A percentile compares a stretch with the other conserved stretches of the same genome.
Evolutionary conservation across 2,113 vertebrate species (phyloP).

Genomic region (Phasianus colchicus): DNA sequence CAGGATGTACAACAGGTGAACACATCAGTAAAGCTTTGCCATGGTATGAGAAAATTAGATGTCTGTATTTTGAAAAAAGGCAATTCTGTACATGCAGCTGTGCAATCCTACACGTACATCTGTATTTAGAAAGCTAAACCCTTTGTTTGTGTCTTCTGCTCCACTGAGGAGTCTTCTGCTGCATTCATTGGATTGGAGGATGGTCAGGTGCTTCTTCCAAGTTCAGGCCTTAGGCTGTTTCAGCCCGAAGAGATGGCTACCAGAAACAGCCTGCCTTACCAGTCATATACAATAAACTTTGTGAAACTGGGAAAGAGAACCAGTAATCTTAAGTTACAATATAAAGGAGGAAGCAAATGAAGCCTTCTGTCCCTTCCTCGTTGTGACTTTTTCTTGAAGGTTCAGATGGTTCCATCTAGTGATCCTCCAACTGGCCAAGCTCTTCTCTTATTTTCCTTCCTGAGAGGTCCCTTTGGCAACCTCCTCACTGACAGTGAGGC

Average conservation of each 20-base stretch:
- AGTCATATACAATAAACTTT: neutral
- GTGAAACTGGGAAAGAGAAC: neutral
- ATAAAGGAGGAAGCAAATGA: neutral
- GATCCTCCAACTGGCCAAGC: neutral
- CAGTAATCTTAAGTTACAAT: neutral
- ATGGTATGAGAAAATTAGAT: accelerated
- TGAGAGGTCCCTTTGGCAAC: neutral
- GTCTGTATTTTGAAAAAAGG: neutral
- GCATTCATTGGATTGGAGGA: neutral
- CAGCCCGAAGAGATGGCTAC: neutral
- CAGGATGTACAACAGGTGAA: neutral
- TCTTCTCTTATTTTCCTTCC: neutral
- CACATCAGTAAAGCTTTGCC: neutral
- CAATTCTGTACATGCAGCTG: neutral
- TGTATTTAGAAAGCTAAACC: neutral
- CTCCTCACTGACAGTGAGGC: neutral
- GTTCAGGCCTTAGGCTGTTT: neutral
- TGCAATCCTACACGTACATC: neutral
- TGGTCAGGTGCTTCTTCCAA: neutral
- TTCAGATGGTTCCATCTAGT: neutral
- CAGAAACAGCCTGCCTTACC: neutral
- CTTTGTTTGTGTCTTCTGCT: neutral
- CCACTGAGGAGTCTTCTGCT: neutral
- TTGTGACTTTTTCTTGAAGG: neutral
- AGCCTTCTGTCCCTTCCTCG: neutral